Evolutionary conservation across 2,113 vertebrate genomes (phyloP).

Genomic region (Tenebrosternarchus preto): DNA sequence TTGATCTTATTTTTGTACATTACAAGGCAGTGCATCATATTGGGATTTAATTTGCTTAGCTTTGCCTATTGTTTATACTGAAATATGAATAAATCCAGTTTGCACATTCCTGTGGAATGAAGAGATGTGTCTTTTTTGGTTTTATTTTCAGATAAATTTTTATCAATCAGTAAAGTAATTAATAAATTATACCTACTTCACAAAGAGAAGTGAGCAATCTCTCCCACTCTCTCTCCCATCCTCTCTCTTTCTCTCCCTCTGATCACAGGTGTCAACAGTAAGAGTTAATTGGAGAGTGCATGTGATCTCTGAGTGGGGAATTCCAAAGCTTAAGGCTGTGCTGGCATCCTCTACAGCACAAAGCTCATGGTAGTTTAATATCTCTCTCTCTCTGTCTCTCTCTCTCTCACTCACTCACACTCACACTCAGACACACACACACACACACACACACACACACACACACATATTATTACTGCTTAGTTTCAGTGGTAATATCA

Average conservation of each 20-base stretch:
- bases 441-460: slow-evolving; percentile 59
- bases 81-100: neutral
- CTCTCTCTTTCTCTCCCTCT: slow-evolving; percentile 46
- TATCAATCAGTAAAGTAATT: neutral
- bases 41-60: slow-evolving; percentile 58
- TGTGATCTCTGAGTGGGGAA: slow-evolving; percentile 81
- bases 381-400: slow-evolving; percentile 37
- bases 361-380: slow-evolving; percentile 38
- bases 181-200: slow-evolving; percentile 8
- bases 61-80: slow-evolving; percentile 22
- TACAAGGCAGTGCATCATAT: slow-evolving; percentile 50
- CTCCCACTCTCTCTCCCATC: slow-evolving; percentile 51
- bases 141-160: neutral
- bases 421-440: neutral
- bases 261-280: slow-evolving; percentile 61
- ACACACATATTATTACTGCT: slow-evolving; percentile 55
- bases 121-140: neutral
- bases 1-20: slow-evolving; percentile 66
- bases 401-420: slow-evolving; percentile 37
- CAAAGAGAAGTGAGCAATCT: neutral
- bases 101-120: neutral
- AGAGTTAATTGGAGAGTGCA: slow-evolving; percentile 67
- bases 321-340: slow-evolving; percentile 81
- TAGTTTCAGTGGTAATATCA: slow-evolving; percentile 41
- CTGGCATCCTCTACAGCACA: slow-evolving; percentile 75